These are phyloP conservation scores for Leptoteleia sp. DNA, from an alignment of 1,140 invertebrate species.

Conservation along the genomic window DNA sequence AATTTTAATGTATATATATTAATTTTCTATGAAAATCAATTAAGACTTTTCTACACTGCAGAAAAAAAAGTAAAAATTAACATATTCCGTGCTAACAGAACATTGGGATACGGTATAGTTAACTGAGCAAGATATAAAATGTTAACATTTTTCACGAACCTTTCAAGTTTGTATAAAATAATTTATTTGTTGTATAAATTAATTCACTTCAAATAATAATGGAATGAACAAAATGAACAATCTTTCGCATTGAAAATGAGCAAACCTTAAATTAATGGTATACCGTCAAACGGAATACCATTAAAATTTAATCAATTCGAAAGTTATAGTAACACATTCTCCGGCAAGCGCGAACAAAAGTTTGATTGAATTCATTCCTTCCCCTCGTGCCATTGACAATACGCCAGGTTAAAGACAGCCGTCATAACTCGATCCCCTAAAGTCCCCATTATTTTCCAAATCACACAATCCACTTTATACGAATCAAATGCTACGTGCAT, in stretches of 20 bases:
- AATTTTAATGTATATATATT: too few species aligned
- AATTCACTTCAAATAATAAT: too few species aligned
- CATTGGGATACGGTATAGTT: too few species aligned
- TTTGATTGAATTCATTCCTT: constrained; percentile 42
- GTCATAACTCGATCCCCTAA: constrained; percentile 35
- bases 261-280: neutral
- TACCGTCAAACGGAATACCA: neutral
- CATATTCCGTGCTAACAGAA: too few species aligned
- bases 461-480: constrained; percentile 51
- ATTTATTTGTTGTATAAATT: too few species aligned
- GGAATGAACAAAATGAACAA: neutral
- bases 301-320: constrained; percentile 11
- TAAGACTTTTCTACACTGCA: too few species aligned
- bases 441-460: constrained; percentile 41
- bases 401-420: constrained; percentile 33
- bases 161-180: too few species aligned
- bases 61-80: too few species aligned
- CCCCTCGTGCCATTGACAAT: constrained; percentile 24
- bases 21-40: too few species aligned
- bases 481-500: constrained; percentile 53
- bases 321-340: constrained; percentile 22
- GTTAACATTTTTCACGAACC: too few species aligned
- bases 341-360: constrained; percentile 28
- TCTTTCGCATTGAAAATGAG: too few species aligned
- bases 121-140: too few species aligned